A percentile compares a stretch with the other conserved stretches of the same genome.
phyloP scores from a whole-genome alignment of 1,140 invertebrate species.

The Drosophila murphyi region DNA sequence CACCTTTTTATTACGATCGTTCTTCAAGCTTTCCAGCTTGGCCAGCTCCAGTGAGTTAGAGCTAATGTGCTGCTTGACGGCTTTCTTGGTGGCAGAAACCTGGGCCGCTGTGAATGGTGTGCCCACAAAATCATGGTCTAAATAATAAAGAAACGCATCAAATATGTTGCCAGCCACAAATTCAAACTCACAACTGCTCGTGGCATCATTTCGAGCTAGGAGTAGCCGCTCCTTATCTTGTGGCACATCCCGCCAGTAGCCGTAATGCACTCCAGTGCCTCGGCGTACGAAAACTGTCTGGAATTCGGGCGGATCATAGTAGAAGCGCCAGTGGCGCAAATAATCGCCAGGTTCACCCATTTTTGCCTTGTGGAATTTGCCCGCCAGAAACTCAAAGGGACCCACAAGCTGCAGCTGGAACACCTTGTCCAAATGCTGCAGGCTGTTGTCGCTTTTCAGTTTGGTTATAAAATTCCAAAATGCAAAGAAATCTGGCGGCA shows the following conservation, averaged over 20 bases:
- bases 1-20: slow-evolving; percentile 87
- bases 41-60: slow-evolving; percentile 86
- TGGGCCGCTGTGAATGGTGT: slow-evolving; percentile 89
- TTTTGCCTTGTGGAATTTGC: slow-evolving; percentile 87
- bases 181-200: slow-evolving; percentile 88
- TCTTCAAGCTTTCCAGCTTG: slow-evolving; percentile 80
- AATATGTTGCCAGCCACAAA: slow-evolving; percentile 93
- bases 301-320: slow-evolving; percentile 97
- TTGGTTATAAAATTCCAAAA: slow-evolving; percentile 92
- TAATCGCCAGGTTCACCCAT: slow-evolving; percentile 87
- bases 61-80: slow-evolving; percentile 88
- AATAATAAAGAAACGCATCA: slow-evolving; percentile 89
- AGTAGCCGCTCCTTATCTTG: slow-evolving; percentile 89
- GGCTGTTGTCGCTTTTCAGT: slow-evolving; percentile 87
- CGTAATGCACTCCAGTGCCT: slow-evolving; percentile 91
- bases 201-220: slow-evolving; percentile 90
- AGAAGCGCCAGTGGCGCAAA: slow-evolving; percentile 95
- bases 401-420: slow-evolving; percentile 92
- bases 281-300: slow-evolving; percentile 90
- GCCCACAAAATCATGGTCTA: slow-evolving; percentile 87
- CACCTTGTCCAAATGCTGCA: slow-evolving; percentile 87
- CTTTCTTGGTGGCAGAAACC: slow-evolving; percentile 86
- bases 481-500: slow-evolving; percentile 95
- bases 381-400: slow-evolving; percentile 93
- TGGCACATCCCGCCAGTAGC: slow-evolving; percentile 95